Percentiles rank a stretch among this genome's conserved stretches.
Evolutionary conservation across 2,113 vertebrate species (phyloP).

Genomic region (Apaloderma vittatum): DNA sequence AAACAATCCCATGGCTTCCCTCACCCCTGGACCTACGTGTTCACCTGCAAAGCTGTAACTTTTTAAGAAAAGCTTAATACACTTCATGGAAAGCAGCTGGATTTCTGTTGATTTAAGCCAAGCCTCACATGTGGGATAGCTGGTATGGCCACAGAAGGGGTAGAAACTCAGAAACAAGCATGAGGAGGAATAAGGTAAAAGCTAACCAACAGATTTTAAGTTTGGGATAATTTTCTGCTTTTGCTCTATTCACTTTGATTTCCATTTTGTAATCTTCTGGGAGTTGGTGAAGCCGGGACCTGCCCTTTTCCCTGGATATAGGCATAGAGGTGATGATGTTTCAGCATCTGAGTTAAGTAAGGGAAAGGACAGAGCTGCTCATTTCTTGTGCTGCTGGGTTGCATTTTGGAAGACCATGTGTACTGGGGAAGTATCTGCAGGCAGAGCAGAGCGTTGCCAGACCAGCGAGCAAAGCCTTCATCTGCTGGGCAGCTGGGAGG

Average conservation of each 20-base stretch:
- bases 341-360: not conserved
- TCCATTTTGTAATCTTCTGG: not conserved
- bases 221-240: not conserved
- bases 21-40: rapidly evolving
- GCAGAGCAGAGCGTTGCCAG: not conserved
- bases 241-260: not conserved
- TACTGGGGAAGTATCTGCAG: not conserved
- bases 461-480: not conserved
- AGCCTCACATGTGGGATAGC: not conserved
- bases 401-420: rapidly evolving
- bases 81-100: not conserved
- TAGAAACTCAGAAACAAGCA: not conserved
- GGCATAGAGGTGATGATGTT: not conserved
- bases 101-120: not conserved
- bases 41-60: not conserved
- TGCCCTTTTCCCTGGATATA: not conserved
- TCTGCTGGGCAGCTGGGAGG: not conserved
- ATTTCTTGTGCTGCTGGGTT: not conserved
- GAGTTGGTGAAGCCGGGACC: not conserved
- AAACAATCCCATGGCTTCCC: not conserved
- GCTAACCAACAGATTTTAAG: not conserved
- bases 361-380: not conserved
- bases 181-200: not conserved
- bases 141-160: not conserved
- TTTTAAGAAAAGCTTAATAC: not conserved